Evolutionary conservation across 2,113 vertebrate species (phyloP).

Genomic region (Lichenostomus cassidix): DNA sequence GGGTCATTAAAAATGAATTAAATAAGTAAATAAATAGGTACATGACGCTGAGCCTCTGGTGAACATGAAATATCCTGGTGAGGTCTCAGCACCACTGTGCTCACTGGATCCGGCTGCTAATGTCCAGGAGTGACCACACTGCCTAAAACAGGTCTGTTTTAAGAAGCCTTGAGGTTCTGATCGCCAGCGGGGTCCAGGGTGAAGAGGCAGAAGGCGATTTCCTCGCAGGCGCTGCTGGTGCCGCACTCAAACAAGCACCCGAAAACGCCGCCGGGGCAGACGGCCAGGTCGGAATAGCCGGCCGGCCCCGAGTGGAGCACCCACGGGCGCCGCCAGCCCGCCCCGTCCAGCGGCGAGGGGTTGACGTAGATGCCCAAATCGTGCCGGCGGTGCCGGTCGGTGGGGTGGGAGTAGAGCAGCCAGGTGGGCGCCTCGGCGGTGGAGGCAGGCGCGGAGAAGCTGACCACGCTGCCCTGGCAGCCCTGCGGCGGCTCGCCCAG

Average conservation of each 20-base stretch:
- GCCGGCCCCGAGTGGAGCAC: slow-evolving; percentile 82
- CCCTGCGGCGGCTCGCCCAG: slow-evolving; percentile 77
- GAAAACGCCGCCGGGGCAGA: slow-evolving; percentile 69
- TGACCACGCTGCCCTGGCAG: slow-evolving; percentile 91
- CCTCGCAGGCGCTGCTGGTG: slow-evolving; percentile 23
- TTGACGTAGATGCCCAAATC: slow-evolving; percentile 89
- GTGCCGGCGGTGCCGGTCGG: slow-evolving; percentile 62
- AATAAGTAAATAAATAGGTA: too few species aligned
- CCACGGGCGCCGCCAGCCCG: slow-evolving; percentile 78
- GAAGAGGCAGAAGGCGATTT: slow-evolving; percentile 73
- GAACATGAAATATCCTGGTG: rapidly evolving
- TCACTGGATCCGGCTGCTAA: not conserved
- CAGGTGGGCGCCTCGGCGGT: not conserved
- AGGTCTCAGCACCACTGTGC: rapidly evolving
- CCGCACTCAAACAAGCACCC: slow-evolving; percentile 90
- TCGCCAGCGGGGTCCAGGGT: not conserved
- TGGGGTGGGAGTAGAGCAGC: slow-evolving; percentile 91
- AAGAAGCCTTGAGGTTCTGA: not conserved
- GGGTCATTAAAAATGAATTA: not conserved
- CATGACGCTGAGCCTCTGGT: rapidly evolving
- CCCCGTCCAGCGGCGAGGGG: slow-evolving; percentile 69
- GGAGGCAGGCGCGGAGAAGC: slow-evolving; percentile 39
- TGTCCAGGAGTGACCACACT: rapidly evolving
- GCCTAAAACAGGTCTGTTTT: rapidly evolving
- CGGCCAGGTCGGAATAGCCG: slow-evolving; percentile 89